Evolutionary conservation across 2,113 vertebrate species (phyloP).

Genomic region (Megaleporinus macrocephalus): DNA sequence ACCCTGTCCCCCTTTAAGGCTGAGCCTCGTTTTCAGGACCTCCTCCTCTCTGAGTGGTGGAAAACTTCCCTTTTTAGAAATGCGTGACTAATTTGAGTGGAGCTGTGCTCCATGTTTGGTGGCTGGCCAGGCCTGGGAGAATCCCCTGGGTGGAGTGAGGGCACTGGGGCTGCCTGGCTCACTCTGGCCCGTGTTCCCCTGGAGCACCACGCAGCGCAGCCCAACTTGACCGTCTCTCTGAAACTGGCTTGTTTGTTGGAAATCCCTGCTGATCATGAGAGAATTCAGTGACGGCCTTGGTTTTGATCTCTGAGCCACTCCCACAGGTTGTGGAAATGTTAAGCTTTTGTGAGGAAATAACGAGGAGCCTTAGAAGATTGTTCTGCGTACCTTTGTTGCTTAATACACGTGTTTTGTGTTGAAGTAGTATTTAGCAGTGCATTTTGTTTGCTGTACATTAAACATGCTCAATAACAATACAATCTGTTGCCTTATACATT

Average conservation of each 20-base stretch:
- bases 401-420: background rate
- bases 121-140: slow-evolving; percentile 9
- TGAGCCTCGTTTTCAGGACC: slow-evolving; percentile 15
- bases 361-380: background rate
- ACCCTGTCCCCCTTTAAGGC: background rate
- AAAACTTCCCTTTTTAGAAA: slow-evolving; percentile 44
- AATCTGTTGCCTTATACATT: background rate
- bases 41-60: slow-evolving; percentile 13
- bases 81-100: slow-evolving; percentile 37
- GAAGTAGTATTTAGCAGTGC: too few species aligned
- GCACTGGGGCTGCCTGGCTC: slow-evolving; percentile 7
- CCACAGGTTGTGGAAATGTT: background rate
- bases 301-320: too few species aligned
- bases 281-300: too few species aligned
- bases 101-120: slow-evolving; percentile 30
- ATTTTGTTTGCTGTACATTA: background rate
- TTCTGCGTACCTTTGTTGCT: background rate
- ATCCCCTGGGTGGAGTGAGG: slow-evolving; percentile 21
- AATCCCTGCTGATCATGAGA: background rate
- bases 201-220: background rate
- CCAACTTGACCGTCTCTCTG: background rate
- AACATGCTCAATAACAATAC: background rate
- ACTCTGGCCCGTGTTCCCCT: slow-evolving; percentile 27
- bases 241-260: background rate
- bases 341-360: background rate